Evolutionary conservation across 92 coral and sea anemone genomes (phyloP).

Genomic region (Porites evermanni): DNA sequence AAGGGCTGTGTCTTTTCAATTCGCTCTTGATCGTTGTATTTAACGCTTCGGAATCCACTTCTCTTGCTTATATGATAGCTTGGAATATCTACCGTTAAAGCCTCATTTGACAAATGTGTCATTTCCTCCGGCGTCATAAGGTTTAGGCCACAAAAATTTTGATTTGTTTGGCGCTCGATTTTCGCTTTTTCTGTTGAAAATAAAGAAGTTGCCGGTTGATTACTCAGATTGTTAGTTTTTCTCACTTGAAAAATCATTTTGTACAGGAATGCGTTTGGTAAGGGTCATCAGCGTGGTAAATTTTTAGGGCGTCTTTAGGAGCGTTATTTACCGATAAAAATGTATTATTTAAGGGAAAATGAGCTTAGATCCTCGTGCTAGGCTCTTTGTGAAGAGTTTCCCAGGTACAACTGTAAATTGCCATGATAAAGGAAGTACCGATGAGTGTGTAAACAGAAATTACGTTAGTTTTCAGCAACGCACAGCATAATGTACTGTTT

Average conservation of each 20-base stretch:
- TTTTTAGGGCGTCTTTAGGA: not conserved
- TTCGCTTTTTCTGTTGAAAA: not conserved
- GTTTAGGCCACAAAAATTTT: not conserved
- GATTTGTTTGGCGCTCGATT: not conserved
- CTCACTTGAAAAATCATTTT: not conserved
- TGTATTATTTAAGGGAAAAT: not conserved
- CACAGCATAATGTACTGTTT: not conserved
- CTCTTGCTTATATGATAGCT: not conserved
- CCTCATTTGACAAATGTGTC: not conserved
- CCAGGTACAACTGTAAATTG: not conserved
- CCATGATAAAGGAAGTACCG: not conserved
- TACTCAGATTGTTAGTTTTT: not conserved
- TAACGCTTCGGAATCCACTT: not conserved
- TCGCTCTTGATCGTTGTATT: constrained; percentile 14
- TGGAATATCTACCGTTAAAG: not conserved
- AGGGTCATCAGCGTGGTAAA: not conserved
- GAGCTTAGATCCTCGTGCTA: not conserved
- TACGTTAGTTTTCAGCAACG: constrained; percentile 1
- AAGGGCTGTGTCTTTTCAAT: constrained; percentile 28
- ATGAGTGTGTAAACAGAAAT: not conserved
- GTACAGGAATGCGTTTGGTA: not conserved
- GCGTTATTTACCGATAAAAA: not conserved
- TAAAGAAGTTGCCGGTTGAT: not conserved
- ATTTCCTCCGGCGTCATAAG: not conserved
- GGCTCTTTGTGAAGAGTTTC: not conserved